A percentile compares a stretch with the other conserved stretches of the same genome.
phyloP scores from a whole-genome alignment of 1,140 invertebrate species.

The Sesamia nonagrioides region DNA sequence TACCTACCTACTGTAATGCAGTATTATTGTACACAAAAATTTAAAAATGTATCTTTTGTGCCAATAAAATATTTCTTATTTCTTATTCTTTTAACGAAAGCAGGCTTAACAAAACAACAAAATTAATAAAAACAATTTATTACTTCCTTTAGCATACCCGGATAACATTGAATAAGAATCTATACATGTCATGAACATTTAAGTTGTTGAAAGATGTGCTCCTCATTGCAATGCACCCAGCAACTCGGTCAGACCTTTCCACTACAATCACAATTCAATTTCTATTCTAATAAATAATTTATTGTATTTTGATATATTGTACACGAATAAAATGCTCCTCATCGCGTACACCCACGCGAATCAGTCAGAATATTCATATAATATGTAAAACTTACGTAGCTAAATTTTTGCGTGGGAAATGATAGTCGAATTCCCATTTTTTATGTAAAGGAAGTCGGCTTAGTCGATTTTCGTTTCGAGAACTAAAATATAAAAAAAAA shows the following conservation, averaged over 20 bases:
- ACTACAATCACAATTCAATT: constrained; percentile 14
- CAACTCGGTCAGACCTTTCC: constrained; percentile 74
- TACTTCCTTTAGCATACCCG: constrained; percentile 71
- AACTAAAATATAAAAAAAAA: constrained; percentile 63
- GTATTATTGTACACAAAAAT: too few relatives aligned
- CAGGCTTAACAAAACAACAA: constrained; percentile 29
- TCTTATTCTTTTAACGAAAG: too few relatives aligned
- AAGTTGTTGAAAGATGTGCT: constrained; percentile 66
- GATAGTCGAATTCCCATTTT: constrained; percentile 21
- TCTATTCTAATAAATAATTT: constrained; percentile 17
- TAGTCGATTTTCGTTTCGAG: constrained; percentile 76
- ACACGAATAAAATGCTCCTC: constrained; percentile 69
- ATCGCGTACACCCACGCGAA: constrained; percentile 75
- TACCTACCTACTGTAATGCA: too few relatives aligned
- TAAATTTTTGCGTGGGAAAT: constrained; percentile 22
- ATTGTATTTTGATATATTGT: constrained; percentile 25
- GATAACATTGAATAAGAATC: constrained; percentile 44
- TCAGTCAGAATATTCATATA: constrained; percentile 68
- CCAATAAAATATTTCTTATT: too few relatives aligned
- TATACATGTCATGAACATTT: constrained; percentile 47
- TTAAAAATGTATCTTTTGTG: too few relatives aligned
- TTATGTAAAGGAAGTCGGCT: constrained; percentile 71
- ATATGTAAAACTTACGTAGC: background rate
- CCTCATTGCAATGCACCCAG: constrained; percentile 76
- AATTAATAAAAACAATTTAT: constrained; percentile 77